phyloP scores from a whole-genome alignment of 2,113 vertebrate genomes.

The Cephalopholis sonnerati region DNA sequence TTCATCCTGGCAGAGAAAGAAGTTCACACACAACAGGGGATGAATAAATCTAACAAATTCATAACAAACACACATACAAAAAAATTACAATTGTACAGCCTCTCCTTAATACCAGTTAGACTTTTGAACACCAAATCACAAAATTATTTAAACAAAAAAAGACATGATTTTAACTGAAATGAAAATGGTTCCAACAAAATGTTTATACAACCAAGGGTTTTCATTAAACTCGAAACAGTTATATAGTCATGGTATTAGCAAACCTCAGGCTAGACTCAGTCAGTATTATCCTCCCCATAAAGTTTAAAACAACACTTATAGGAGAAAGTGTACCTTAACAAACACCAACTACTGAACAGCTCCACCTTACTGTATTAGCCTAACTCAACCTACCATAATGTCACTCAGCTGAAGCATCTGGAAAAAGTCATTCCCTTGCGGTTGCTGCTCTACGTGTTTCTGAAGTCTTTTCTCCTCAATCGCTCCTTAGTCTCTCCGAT shows the following conservation, averaged over 20 bases:
- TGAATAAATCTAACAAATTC: neutral
- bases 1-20: conserved; percentile 87
- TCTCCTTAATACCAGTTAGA: neutral
- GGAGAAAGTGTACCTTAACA: neutral
- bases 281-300: neutral
- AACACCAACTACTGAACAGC: neutral
- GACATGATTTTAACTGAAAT: neutral
- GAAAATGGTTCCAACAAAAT: neutral
- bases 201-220: neutral
- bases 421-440: neutral
- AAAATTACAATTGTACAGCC: neutral
- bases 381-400: neutral
- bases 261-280: neutral
- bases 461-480: neutral
- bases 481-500: neutral
- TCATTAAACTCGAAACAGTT: neutral
- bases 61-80: neutral
- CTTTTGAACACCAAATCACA: neutral
- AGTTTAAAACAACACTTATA: neutral
- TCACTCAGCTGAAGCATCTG: neutral
- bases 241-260: neutral
- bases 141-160: neutral
- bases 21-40: too few relatives aligned
- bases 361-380: neutral
- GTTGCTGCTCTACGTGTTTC: conserved; percentile 2